Evolutionary conservation across 2,113 vertebrate species (phyloP), one percentile per base, ranked within the genome.

Genomic region (Myrmophylax atrothorax): DNA sequence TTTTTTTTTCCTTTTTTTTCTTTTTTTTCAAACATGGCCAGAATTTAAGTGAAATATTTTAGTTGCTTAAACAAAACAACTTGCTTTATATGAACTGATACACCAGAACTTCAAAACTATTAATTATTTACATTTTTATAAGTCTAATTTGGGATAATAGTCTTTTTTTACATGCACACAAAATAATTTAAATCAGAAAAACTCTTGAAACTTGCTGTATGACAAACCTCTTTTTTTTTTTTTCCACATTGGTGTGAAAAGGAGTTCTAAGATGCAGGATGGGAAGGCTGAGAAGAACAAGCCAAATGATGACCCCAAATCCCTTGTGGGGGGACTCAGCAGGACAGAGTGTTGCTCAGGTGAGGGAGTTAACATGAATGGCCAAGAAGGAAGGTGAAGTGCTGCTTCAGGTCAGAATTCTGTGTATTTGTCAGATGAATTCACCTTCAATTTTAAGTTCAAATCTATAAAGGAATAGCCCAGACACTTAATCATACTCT

Each of bases 401-500:
- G 58, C 37, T 95, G 44, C 59, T 62, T 73, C n/a, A 53, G 59
- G 22, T 2, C 18, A 44, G 33, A 14, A 14, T 22, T 44, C 37
- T 44, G 37, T 42, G 68, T 58, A 40, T 33, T 50, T 29, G n/a
- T 70, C 69, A 58, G 35, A 68, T 2, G 5, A 91, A 64, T 66
- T 94, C 62, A 37, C 87, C 83, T 94, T 90, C 78, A 69, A 5
- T 93, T 53, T 90, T 62, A 66, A 60, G 93, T 87, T 93, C 78
- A 70, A 68, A 83, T 58, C 86, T 66, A 58, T 90, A 78, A 87
- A 91, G 74, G 37, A 84, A n/a, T 18, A 80, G 55, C 44, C 75
- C 1, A 5, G 55, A 69, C 49, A 16, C 31, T 95, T 92, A 76
- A 84, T 96, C 91, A 72, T 44, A 18, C 64, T 90, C 50, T 83